phyloP scores from a whole-genome alignment of 2,113 vertebrate genomes.

The Malaclemys terrapin region DNA sequence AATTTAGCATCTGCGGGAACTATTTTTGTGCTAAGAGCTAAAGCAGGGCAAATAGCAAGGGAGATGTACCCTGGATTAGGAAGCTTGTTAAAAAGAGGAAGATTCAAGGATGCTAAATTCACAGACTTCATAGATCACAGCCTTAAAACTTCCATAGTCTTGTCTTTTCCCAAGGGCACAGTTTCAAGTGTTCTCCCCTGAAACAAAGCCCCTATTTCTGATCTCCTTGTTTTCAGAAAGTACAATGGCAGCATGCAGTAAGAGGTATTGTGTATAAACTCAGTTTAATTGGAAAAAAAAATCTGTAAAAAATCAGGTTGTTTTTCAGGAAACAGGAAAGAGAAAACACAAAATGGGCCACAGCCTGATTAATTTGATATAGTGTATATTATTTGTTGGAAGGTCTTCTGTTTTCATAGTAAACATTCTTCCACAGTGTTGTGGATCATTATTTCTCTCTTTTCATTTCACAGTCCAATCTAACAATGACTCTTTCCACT shows the following conservation, averaged over 20 bases:
- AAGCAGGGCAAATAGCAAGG: not conserved
- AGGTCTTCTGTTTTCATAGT: not conserved
- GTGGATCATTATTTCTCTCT: not conserved
- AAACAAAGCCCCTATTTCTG: slow-evolving; percentile 29
- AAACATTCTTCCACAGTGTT: not conserved
- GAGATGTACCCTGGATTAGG: not conserved
- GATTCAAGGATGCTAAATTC: not conserved
- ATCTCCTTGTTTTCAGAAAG: slow-evolving; percentile 39
- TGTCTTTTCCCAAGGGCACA: slow-evolving; percentile 40
- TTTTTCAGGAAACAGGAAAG: not conserved
- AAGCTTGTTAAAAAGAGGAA: not conserved
- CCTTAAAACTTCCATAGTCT: not conserved
- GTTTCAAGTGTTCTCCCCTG: slow-evolving; percentile 33
- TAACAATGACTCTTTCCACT: slow-evolving; percentile 1
- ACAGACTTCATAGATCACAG: slow-evolving; percentile 31
- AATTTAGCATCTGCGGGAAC: not conserved
- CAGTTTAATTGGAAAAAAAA: slow-evolving; percentile 10
- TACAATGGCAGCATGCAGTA: slow-evolving; percentile 34
- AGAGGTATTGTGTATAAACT: slow-evolving; percentile 2
- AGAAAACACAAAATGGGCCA: slow-evolving; percentile 7
- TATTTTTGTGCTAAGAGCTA: not conserved
- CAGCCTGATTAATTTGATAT: not conserved
- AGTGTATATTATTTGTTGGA: slow-evolving; percentile 3
- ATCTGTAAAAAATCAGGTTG: not conserved
- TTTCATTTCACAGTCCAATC: slow-evolving; percentile 8